Conservation (phyloP, 2,113 vertebrate genomes). For the Phyllopteryx taeniolatus region DNA sequence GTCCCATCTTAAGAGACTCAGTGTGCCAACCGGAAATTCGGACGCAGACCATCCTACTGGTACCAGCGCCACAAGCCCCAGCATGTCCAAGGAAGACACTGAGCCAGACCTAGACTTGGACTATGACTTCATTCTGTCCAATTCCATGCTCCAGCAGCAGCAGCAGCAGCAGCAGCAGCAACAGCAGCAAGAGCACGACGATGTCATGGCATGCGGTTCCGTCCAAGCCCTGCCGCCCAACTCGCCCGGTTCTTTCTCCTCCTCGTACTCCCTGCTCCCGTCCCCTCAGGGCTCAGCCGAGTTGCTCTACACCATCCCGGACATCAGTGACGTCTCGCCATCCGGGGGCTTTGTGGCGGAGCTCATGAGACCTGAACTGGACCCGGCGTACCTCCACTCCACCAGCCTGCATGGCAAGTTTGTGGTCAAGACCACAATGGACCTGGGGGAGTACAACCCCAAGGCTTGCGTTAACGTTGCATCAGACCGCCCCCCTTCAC, state of each 20-base stretch:
- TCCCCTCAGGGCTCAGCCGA: conserved; percentile 70
- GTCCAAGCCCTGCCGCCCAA: conserved; percentile 69
- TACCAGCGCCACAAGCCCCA: conserved; percentile 46
- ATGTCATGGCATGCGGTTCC: conserved; percentile 60
- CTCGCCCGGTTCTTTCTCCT: conserved; percentile 73
- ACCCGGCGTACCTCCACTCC: conserved; percentile 86
- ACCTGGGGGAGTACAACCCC: conserved; percentile 82
- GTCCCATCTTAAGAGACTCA: conserved; percentile 81
- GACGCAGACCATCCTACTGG: conserved; percentile 61
- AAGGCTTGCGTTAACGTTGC: conserved; percentile 69
- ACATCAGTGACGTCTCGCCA: conserved; percentile 89
- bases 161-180: conserved; percentile 78
- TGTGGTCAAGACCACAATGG: conserved; percentile 85
- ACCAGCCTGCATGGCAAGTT: conserved; percentile 86
- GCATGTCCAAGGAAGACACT: conserved; percentile 78
- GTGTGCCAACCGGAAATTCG: conserved; percentile 72
- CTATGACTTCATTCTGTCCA: conserved; percentile 94
- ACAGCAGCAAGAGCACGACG: conserved; percentile 73
- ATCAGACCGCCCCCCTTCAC: conserved; percentile 62
- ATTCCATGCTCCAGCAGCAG: conserved; percentile 84
- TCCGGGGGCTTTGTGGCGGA: conserved; percentile 94
- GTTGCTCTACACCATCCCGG: conserved; percentile 80
- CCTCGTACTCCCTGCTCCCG: conserved; percentile 72
- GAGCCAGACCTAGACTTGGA: conserved; percentile 88
- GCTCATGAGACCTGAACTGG: conserved; percentile 90